A percentile compares a stretch with the other conserved stretches of the same genome.
Conservation (phyloP, 2,888 invertebrate genomes). For the Acrobasis consociella region DNA sequence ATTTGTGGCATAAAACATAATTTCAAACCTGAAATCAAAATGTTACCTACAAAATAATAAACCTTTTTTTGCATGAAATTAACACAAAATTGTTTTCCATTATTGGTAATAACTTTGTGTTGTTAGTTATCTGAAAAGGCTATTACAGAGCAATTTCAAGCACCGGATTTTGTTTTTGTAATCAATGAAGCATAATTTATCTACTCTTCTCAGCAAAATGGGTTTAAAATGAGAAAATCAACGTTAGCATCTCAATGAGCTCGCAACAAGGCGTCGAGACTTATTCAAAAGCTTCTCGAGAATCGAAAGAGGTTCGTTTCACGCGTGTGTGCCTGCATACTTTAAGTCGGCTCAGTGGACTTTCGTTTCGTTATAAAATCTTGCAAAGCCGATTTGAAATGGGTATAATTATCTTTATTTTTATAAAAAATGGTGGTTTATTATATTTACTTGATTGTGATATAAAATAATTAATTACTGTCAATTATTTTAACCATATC, state of each 20-base stretch:
- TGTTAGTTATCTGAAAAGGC: constrained; percentile 6
- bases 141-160: constrained; percentile 6
- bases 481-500: no score
- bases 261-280: constrained; percentile 45
- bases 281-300: constrained; percentile 45
- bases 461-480: no score
- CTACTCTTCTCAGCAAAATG: constrained; percentile 38
- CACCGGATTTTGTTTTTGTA: constrained; percentile 11
- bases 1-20: constrained; percentile 66
- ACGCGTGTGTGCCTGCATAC: constrained; percentile 55
- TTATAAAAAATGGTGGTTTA: no score
- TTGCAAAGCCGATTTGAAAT: constrained; percentile 52
- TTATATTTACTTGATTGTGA: no score
- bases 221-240: constrained; percentile 51
- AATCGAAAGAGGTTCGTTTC: constrained; percentile 54
- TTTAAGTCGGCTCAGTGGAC: constrained; percentile 27
- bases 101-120: constrained; percentile 1
- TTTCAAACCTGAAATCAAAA: constrained; percentile 37
- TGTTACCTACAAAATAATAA: constrained; percentile 5
- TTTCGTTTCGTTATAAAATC: constrained; percentile 44
- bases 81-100: constrained; percentile 4
- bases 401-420: constrained; percentile 36
- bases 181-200: constrained; percentile 19
- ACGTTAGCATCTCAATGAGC: constrained; percentile 51
- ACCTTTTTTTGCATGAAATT: constrained; percentile 12